Percentiles rank a stretch among this genome's conserved stretches.
phyloP scores from a whole-genome alignment of 2,888 invertebrate species.

The Drosophila cyrtoloma region DNA sequence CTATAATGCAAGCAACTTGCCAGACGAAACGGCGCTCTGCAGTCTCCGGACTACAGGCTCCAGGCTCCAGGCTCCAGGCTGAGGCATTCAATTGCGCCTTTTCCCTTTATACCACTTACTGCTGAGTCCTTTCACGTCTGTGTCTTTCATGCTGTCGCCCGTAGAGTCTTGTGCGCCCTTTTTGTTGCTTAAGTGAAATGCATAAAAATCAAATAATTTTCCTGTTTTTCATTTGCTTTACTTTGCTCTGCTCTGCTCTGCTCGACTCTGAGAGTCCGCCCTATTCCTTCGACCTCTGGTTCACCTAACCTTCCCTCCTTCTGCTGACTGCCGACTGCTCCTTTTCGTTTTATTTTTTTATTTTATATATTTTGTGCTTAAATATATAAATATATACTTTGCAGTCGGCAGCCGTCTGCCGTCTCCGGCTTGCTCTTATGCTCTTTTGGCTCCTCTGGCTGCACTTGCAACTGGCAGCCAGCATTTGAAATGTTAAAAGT shows the following conservation, averaged over 20 bases:
- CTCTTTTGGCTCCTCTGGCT: not conserved
- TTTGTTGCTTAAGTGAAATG: constrained; percentile 77
- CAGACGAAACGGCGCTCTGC: constrained; percentile 51
- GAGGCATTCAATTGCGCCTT: not conserved
- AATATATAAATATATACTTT: constrained; percentile 70
- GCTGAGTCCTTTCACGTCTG: constrained; percentile 16
- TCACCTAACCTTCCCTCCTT: not conserved
- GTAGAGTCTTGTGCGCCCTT: constrained; percentile 49
- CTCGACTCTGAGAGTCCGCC: not conserved
- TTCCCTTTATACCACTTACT: not conserved
- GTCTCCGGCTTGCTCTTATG: constrained; percentile 29
- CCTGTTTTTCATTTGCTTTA: constrained; percentile 73
- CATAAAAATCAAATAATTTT: constrained; percentile 82
- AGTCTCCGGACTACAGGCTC: constrained; percentile 15
- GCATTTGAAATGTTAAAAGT: constrained; percentile 78
- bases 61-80: not conserved
- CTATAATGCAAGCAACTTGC: constrained; percentile 72
- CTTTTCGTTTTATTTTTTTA: not conserved
- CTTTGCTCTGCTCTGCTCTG: constrained; percentile 27
- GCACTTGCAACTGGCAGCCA: constrained; percentile 34
- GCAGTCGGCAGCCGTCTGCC: constrained; percentile 41
- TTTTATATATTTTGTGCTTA: constrained; percentile 41
- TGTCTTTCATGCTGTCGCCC: constrained; percentile 24
- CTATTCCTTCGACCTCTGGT: not conserved
- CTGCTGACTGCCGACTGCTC: constrained; percentile 11